Evolutionary conservation across 2,888 invertebrate genomes (phyloP).

Genomic region (Drosophila ustulata): DNA sequence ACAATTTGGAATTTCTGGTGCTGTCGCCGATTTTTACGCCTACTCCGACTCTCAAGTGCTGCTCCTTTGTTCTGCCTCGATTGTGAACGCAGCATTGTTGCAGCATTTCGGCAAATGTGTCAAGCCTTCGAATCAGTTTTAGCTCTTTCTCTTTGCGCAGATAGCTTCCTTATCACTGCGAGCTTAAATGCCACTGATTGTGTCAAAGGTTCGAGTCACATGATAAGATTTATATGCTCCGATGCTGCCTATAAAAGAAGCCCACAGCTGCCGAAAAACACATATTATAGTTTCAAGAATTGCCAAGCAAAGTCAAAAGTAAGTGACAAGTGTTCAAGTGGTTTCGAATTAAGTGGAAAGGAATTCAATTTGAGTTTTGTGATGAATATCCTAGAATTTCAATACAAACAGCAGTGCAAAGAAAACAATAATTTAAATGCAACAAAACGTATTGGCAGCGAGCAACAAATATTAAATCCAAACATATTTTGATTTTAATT

Average conservation of each 20-base stretch:
- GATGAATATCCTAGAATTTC: too few species aligned
- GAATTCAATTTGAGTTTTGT: not conserved
- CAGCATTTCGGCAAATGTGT: conserved; percentile 46
- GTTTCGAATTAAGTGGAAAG: not conserved
- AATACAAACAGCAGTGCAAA: too few species aligned
- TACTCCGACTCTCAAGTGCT: conserved; percentile 44
- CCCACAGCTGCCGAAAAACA: conserved; percentile 18
- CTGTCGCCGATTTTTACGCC: conserved; percentile 66
- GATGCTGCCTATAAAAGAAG: conserved; percentile 57
- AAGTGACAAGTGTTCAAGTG: conserved; percentile 35
- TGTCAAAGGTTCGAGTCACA: conserved; percentile 61
- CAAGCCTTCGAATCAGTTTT: conserved; percentile 49
- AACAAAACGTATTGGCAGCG: too few species aligned
- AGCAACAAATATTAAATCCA: too few species aligned
- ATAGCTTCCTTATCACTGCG: conserved; percentile 60
- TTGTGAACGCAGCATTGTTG: conserved; percentile 43
- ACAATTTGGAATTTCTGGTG: conserved; percentile 66
- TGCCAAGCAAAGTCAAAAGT: conserved; percentile 47
- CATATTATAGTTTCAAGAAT: conserved; percentile 54
- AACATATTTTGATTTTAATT: too few species aligned
- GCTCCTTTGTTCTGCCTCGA: conserved; percentile 51
- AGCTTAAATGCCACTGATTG: conserved; percentile 57
- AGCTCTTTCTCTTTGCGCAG: conserved; percentile 1
- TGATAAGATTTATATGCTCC: conserved; percentile 47
- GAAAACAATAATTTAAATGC: too few species aligned